Evolutionary conservation across 2,113 vertebrate species (phyloP), one percentile per base, ranked within the genome.

Genomic region (Mixornis gularis): DNA sequence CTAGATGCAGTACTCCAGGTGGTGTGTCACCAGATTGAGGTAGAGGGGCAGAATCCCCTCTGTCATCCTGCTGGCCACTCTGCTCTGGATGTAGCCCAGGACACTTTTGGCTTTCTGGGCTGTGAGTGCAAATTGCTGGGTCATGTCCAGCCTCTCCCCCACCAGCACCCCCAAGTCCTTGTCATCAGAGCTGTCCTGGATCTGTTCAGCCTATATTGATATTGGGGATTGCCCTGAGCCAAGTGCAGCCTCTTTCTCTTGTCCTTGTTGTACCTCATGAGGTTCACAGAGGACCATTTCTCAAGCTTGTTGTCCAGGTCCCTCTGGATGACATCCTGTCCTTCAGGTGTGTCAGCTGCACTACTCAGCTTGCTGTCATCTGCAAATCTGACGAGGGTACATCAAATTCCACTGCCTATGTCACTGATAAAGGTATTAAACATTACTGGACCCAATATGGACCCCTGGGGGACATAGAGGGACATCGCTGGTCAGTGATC

Each of bases 51-150:
- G 16, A 90, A 62, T 49, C 5, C 4, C 13, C 16, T 68, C 24
- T 12, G 6, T 51, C 0, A 0, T 10, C 19, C 32, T 34, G 14
- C 32, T 60, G 46, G 1, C 13, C 18, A 14, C 2, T 1, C 10
- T 55, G 11, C 22, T 44, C 46, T 55, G 9, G 29, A 22, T 56
- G 13, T 14, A 62, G 36, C 14, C 27, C 12, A 69, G 48, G 34
- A 62, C 13, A 16, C 0, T 0, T 12, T 29, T 63, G 32, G 12
- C 32, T 49, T 26, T 85, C 36, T 30, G 41, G n/a, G 10, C 10
- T 49, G 4, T 3, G 1, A 64, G 43, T 6, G 2, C 12, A 25
- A 15, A 44, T n/a, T 10, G 8, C 19, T 25, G 10, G 24, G 4
- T 74, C 27, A 20, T 17, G 7, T 34, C 8, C 16, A 43, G 22